These are phyloP conservation scores for Tetranychus truncatus DNA, from an alignment of 2,888 invertebrate species.

Conservation along the genomic window DNA sequence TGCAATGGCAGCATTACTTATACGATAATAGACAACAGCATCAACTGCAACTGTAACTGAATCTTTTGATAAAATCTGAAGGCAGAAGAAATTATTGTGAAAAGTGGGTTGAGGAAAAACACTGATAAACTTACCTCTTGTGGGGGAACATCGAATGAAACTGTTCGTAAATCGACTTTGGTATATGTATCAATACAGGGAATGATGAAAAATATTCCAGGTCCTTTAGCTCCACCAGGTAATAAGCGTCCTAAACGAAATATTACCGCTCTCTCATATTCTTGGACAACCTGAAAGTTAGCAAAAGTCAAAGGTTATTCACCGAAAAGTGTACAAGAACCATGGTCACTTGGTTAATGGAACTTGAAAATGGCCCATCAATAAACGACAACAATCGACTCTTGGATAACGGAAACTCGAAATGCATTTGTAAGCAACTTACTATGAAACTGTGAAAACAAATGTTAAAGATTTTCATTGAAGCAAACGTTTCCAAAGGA, in stretches of 20 bases:
- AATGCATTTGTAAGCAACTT: too few relatives aligned
- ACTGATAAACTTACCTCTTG: constrained; percentile 53
- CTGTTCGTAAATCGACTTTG: constrained; percentile 78
- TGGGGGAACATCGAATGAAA: constrained; percentile 91
- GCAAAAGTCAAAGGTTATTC: too few relatives aligned
- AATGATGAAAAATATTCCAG: constrained; percentile 66
- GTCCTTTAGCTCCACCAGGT: constrained; percentile 52
- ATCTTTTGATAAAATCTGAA: constrained; percentile 28
- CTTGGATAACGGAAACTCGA: too few relatives aligned
- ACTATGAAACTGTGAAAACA: too few relatives aligned
- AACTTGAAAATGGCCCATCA: too few relatives aligned
- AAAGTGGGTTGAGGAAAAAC: not conserved
- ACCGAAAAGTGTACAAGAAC: too few relatives aligned
- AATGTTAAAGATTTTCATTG: not conserved
- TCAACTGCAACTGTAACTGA: constrained; percentile 31
- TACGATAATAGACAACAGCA: constrained; percentile 40
- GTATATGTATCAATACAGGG: constrained; percentile 90
- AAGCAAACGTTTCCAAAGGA: not conserved
- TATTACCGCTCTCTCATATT: constrained; percentile 8
- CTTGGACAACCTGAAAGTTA: constrained; percentile 10
- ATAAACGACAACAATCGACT: not conserved
- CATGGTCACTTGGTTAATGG: too few relatives aligned
- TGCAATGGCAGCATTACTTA: constrained; percentile 81
- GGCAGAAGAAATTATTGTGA: not conserved
- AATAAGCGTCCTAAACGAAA: constrained; percentile 37